Evolutionary conservation across 2,888 invertebrate genomes (phyloP), one percentile per base, ranked within the genome.

Genomic region (Yponomeuta sedellus): DNA sequence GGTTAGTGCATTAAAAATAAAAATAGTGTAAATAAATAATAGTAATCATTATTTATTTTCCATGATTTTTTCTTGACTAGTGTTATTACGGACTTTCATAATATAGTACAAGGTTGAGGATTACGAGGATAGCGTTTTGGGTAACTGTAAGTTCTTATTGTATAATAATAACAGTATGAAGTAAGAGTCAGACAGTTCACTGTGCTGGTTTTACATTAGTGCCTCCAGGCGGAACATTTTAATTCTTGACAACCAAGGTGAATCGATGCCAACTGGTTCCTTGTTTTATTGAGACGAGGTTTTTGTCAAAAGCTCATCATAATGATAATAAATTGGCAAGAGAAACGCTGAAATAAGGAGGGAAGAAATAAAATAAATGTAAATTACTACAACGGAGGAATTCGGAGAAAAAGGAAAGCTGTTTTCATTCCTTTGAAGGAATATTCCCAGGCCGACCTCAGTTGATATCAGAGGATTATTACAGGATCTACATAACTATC

Each of bases 221-320:
- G 22, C 20, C 22, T 58, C 20, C 20, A 58, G 58, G 58, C 58
- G 58, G 58, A 58, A 58, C 19, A 58, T 61, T 61, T 61, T 28
- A 61, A 25, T 34, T 61, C 61, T 58, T 58, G 58, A 58, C 58
- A 58, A 58, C n/a, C 61, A 28, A 61, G 61, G 39, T 34, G 61
- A 61, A 61, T 61, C 61, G 61, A 61, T 61, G 28, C 34, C n/a
- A 61, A 61, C 61, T 34, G 61, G 61, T 61, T 61, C n/a, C 25
- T 61, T 16, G 34, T 25, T 61, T 61, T 61, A 28, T 61, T 34
- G 39, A 34, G 58, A 19, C 58, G 4, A 11, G 10, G n/a, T 58
- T 58, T 58, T 34, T 28, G 28, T 16, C n/a, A 61, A n/a, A 61
- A 61, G 28, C 39, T 61, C 59, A 59, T 59, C 22, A 16, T 52